Evolutionary conservation across 2,888 invertebrate genomes (phyloP).

Genomic region (Spisula solida): DNA sequence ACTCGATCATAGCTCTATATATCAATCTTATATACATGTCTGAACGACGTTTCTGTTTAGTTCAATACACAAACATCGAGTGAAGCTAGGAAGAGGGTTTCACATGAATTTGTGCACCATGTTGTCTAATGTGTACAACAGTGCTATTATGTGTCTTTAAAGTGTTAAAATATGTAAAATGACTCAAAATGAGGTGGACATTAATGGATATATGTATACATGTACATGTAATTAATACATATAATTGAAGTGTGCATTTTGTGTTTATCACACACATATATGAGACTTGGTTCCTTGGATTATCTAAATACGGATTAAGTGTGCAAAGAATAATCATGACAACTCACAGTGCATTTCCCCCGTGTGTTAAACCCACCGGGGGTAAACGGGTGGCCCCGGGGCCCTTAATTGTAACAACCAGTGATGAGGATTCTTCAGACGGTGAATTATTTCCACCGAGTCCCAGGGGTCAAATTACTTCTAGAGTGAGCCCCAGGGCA

Average conservation of each 20-base stretch:
- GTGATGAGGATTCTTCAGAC: constrained; percentile 78
- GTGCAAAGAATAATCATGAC: constrained; percentile 50
- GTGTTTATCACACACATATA: neutral
- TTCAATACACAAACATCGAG: constrained; percentile 64
- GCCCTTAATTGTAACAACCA: constrained; percentile 79
- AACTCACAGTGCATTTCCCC: constrained; percentile 65
- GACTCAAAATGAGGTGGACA: neutral
- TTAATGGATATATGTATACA: neutral
- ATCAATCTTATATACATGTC: constrained; percentile 59
- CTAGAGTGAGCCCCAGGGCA: constrained; percentile 65
- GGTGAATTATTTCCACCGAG: constrained; percentile 62
- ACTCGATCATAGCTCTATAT: neutral
- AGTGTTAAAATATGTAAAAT: neutral
- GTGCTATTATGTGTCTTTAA: neutral
- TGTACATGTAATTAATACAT: constrained; percentile 6
- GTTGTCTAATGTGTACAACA: neutral
- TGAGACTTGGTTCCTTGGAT: neutral
- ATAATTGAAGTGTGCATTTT: neutral
- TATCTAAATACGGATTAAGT: constrained; percentile 20
- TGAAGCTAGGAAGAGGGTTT: constrained; percentile 31
- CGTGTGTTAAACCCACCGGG: constrained; percentile 76
- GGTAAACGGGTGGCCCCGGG: constrained; percentile 81
- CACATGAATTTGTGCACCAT: neutral
- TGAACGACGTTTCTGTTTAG: constrained; percentile 65
- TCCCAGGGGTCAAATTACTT: constrained; percentile 54